Conservation (phyloP, 2,888 invertebrate genomes). For the Drosophila borborema region DNA sequence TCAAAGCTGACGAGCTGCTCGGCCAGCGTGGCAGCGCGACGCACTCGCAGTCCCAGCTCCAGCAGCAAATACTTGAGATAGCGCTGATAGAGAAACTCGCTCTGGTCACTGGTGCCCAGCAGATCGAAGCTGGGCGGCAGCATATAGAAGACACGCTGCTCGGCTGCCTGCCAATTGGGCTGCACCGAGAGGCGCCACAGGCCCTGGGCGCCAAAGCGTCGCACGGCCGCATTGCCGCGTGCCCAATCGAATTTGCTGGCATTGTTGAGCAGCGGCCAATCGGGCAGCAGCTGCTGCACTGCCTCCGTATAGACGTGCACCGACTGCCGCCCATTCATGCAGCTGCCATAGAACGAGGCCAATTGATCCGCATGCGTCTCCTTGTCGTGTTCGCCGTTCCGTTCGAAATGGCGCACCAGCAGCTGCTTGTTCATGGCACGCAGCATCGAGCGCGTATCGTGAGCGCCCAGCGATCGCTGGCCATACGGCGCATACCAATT, state of each 20-base stretch:
- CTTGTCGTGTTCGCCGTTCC: background rate
- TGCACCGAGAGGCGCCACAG: conserved; percentile 75
- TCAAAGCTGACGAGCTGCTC: conserved; percentile 75
- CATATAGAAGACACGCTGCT: conserved; percentile 77
- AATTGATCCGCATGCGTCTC: conserved; percentile 11
- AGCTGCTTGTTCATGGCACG: conserved; percentile 69
- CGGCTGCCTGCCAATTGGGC: conserved; percentile 81
- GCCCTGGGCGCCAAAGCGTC: conserved; percentile 76
- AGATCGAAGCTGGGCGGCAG: conserved; percentile 72
- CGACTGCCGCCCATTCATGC: conserved; percentile 58
- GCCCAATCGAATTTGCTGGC: conserved; percentile 67
- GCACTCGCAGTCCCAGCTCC: conserved; percentile 75
- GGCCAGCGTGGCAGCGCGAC: conserved; percentile 73
- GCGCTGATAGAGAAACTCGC: conserved; percentile 73
- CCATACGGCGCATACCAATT: conserved; percentile 87
- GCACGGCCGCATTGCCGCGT: conserved; percentile 70
- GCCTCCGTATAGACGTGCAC: conserved; percentile 67
- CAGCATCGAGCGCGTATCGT: conserved; percentile 67
- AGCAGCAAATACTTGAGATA: conserved; percentile 80
- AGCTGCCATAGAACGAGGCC: conserved; percentile 67
- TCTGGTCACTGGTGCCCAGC: conserved; percentile 55
- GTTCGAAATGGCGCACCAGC: conserved; percentile 66
- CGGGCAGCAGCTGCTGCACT: conserved; percentile 43
- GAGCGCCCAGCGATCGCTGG: conserved; percentile 63
- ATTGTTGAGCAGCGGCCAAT: conserved; percentile 76